These are phyloP conservation scores for Leptarthrus brevirostris DNA, from an alignment of 2,888 invertebrate species.

Conservation along the genomic window DNA sequence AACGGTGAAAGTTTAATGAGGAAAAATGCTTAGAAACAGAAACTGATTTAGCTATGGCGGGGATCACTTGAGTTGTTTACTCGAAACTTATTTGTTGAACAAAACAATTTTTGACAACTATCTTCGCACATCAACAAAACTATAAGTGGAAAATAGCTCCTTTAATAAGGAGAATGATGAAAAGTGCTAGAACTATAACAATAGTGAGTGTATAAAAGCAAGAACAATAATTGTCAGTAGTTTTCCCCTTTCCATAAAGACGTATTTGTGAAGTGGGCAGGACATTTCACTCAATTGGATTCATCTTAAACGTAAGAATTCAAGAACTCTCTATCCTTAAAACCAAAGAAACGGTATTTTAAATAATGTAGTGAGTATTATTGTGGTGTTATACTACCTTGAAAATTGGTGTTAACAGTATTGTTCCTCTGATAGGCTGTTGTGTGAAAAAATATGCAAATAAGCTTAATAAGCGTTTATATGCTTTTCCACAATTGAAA, in stretches of 20 bases:
- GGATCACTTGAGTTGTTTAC: slow-evolving; percentile 59
- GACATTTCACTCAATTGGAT: slow-evolving; percentile 44
- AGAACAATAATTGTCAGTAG: slow-evolving; percentile 44
- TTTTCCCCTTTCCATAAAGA: slow-evolving; percentile 40
- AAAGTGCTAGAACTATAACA: slow-evolving; percentile 20
- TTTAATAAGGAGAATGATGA: background rate
- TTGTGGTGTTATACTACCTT: slow-evolving; percentile 8
- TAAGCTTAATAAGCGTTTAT: slow-evolving; percentile 49
- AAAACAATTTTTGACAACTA: slow-evolving; percentile 53
- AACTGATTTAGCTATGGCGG: slow-evolving; percentile 58
- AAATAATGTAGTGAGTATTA: slow-evolving; percentile 49
- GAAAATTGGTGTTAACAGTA: slow-evolving; percentile 33
- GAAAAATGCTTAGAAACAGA: slow-evolving; percentile 44
- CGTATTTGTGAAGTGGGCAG: slow-evolving; percentile 51
- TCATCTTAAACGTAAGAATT: slow-evolving; percentile 11
- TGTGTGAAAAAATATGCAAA: slow-evolving; percentile 36
- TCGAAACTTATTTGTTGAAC: slow-evolving; percentile 55
- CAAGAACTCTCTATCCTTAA: slow-evolving; percentile 10
- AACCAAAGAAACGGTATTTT: slow-evolving; percentile 33
- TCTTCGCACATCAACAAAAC: slow-evolving; percentile 27
- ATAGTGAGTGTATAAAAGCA: slow-evolving; percentile 29
- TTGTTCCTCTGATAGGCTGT: slow-evolving; percentile 37
- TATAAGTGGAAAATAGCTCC: slow-evolving; percentile 28
- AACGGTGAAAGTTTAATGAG: slow-evolving; percentile 37
- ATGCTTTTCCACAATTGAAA: slow-evolving; percentile 61